Base-by-base conservation (phyloP, 2,888 invertebrate genomes). In the Catocala nupta region DNA sequence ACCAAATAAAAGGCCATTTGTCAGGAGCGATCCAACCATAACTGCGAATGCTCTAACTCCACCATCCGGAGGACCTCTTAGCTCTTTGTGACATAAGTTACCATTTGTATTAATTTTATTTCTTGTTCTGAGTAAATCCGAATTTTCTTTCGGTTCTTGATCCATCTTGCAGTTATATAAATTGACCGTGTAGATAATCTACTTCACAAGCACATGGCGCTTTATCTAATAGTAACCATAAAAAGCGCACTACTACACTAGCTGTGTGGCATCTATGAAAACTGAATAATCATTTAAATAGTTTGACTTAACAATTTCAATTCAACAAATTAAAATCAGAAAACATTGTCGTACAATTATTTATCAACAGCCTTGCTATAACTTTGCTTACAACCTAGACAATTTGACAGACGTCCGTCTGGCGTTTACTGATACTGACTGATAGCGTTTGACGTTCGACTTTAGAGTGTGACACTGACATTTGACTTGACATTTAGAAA, bases 1-100 rank as follows among this genome's bases (percentile, higher is more conserved):
- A 52, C 98, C 98, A 89, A 98, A 98, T 56, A 99, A 94, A 55
- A 98, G 96, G 6, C 98, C 98, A 89, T 99, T 98, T 81, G 97
- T 97, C 63, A 98, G 93, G 88, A 98, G 98, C 63, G 98, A 98
- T 49, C 96, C 97, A 48, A 98, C 80, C 95, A 98, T 95, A 12
- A 98, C 96, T 65, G 96, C 90, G 96, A 97, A 98, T 0, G 98
- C 98, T 80, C 97, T 95, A 11, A 95, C 74, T 0, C 97, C 97
- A 10, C 98, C 97, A 89, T 98, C 97, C 0, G 97, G 96, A 25
- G 96, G 96, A 36, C 90, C 92, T 53, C 79, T 83, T 44, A 61
- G 59, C 33, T 78, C 77, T 59, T 78, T 78, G 55, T 75, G 73
- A 62, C 72, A 76, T 54, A 74, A 59, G 52, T 66, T 75, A 5